These are phyloP conservation scores for Caenorhabditis virilis DNA, from an alignment of 2,888 invertebrate genomes.

Conservation along the genomic window DNA sequence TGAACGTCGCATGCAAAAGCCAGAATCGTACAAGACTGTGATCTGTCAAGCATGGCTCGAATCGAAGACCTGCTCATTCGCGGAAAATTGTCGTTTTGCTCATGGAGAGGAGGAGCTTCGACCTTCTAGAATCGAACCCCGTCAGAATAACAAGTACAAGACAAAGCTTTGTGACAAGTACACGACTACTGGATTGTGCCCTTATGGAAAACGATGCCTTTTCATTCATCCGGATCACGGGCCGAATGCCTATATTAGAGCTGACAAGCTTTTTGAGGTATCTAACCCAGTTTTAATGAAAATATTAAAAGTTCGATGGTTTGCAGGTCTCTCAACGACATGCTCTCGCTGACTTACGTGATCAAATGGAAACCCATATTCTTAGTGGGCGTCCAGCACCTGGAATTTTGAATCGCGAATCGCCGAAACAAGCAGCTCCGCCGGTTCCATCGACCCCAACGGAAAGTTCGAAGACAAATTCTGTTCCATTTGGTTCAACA, in stretches of 20 bases:
- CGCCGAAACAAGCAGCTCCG: not conserved
- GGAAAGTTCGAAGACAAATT: not conserved
- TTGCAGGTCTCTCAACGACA: constrained; percentile 48
- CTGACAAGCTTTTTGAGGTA: constrained; percentile 53
- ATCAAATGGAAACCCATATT: constrained; percentile 35
- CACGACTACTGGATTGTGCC: constrained; percentile 66
- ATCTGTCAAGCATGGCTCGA: constrained; percentile 67
- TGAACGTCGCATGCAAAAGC: constrained; percentile 46
- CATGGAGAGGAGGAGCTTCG: constrained; percentile 64
- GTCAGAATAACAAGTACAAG: constrained; percentile 64
- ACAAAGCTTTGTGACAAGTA: constrained; percentile 68
- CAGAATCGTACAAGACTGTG: constrained; percentile 67
- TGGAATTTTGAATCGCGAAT: too few relatives aligned
- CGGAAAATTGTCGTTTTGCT: constrained; percentile 64
- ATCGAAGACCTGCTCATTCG: constrained; percentile 58
- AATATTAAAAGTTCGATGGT: not conserved
- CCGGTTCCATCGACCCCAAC: constrained; percentile 5
- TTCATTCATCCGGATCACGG: constrained; percentile 65
- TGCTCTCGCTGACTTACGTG: constrained; percentile 42
- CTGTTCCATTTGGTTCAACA: constrained; percentile 4
- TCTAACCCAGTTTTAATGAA: not conserved
- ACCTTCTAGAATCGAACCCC: constrained; percentile 53
- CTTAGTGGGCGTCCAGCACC: constrained; percentile 15
- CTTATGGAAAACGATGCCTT: constrained; percentile 64
- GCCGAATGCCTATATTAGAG: constrained; percentile 51